Evolutionary conservation across 2,797 vertebrate species (phyloP), one percentile per base, ranked within the genome.

Genomic region (Danionella dracula): DNA sequence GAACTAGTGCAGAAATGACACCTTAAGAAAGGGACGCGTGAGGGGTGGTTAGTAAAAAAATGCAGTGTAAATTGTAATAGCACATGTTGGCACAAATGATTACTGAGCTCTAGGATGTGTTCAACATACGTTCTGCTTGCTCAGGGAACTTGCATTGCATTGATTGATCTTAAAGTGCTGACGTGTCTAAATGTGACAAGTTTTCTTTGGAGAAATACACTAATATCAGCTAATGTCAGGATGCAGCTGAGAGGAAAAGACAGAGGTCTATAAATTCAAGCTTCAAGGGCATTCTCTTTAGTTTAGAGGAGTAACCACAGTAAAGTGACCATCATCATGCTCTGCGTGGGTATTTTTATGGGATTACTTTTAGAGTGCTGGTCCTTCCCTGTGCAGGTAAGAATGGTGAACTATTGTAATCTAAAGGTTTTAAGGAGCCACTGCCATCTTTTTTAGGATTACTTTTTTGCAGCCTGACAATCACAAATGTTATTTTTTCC

Each of bases 381-480:
- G 53, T 20, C 79, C 23, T 68, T 88, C 17, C 87, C 88, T 27
- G 48, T 88, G 8, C 78, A 87, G 85, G 89, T 90, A 73, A 81
- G 84, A 42, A 37, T 5, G 79, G 56, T 19, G 12, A 12, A 45
- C 13, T 40, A 40, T 27, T 27, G 6, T 3, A 27, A 3, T 27
- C n/a, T n/a, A n/a, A n/a, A n/a, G n/a, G n/a, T n/a, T n/a, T n/a
- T n/a, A n/a, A n/a, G n/a, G n/a, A n/a, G n/a, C n/a, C n/a, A n/a
- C n/a, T n/a, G n/a, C n/a, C n/a, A n/a, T n/a, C n/a, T n/a, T n/a
- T n/a, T n/a, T n/a, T n/a, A n/a, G n/a, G n/a, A n/a, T n/a, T n/a
- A n/a, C n/a, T n/a, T n/a, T n/a, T n/a, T n/a, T n/a, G n/a, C n/a
- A n/a, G n/a, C n/a, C n/a, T n/a, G n/a, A n/a, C n/a, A n/a, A n/a